Base-by-base conservation (phyloP, 2,797 vertebrate genomes). In the Platyrinchus mystaceus region DNA sequence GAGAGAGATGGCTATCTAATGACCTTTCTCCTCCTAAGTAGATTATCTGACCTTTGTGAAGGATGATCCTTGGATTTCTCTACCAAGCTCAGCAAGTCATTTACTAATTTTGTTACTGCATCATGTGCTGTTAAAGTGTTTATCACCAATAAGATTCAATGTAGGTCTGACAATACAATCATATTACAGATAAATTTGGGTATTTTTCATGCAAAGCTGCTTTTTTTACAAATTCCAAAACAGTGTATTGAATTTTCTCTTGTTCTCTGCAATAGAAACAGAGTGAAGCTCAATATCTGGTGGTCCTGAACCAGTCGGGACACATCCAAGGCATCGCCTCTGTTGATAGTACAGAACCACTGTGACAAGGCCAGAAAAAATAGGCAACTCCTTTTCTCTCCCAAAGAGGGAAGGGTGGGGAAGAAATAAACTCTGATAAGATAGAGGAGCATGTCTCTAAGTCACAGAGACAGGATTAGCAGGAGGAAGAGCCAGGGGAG, bases 1-100 rank as follows among this genome's bases (percentile, higher is more conserved):
- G 60, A 66, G 20, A 41, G 27, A 82, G 77, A 88, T 79, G 63
- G 46, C 44, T 89, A 63, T 90, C 87, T 86, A 64, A 82, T 47
- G 52, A 70, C 69, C 84, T 71, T 79, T 66, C 36, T 60, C 9
- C 36, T 32, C 37, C 28, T 24, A 53, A 77, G 20, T 17, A 79
- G 81, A 82, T 95, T 84, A 62, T 85, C 66, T 94, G 86, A 92
- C 84, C 71, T 94, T 55, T 62, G 30, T 59, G 47, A 94, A 73
- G 34, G 60, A 89, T 84, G 68, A 90, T 67, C 39, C 39, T 87
- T 84, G 32, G 21, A 22, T 86, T 93, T 95, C 76, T 75, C 84
- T 91, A 63, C 27, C 36, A 84, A 75, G 8, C 59, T 93, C 60
- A 89, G 79, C 56, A 90, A 82, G 59, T 73, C 37, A 78, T 94